These are phyloP conservation scores for Euura saliciscinereae DNA, from an alignment of 1,140 invertebrate species.

Conservation along the genomic window DNA sequence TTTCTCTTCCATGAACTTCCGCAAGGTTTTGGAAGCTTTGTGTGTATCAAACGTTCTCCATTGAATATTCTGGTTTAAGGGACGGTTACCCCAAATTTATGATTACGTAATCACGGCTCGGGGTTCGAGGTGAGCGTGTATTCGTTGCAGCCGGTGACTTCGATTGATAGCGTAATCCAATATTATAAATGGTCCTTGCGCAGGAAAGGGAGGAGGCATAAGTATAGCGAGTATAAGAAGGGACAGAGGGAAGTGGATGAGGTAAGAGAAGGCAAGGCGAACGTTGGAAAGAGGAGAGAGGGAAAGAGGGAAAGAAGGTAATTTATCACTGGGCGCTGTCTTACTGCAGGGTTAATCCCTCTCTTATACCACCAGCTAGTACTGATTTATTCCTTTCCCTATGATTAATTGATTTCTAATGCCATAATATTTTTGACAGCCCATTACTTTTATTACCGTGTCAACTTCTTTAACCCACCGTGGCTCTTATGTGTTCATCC, in stretches of 20 bases:
- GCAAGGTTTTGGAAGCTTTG: no score
- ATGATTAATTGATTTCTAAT: conserved; percentile 38
- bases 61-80: background rate
- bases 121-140: background rate
- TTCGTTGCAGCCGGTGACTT: conserved; percentile 28
- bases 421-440: conserved; percentile 14
- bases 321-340: conserved; percentile 34
- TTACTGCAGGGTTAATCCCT: conserved; percentile 37
- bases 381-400: conserved; percentile 35
- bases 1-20: no score
- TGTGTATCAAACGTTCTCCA: background rate
- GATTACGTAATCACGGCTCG: background rate
- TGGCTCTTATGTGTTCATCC: no score
- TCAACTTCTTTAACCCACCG: background rate
- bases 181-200: conserved; percentile 38
- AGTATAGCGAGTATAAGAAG: no score
- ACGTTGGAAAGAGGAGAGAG: background rate
- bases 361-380: conserved; percentile 24
- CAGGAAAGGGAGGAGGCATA: conserved; percentile 10
- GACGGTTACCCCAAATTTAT: background rate
- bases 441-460: conserved; percentile 9
- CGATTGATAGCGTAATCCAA: conserved; percentile 42
- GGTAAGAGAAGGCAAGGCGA: background rate
- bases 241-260: background rate
- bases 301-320: conserved; percentile 24